Base-by-base conservation (phyloP, 2,113 vertebrate genomes). In the Pseudopipra pipra region DNA sequence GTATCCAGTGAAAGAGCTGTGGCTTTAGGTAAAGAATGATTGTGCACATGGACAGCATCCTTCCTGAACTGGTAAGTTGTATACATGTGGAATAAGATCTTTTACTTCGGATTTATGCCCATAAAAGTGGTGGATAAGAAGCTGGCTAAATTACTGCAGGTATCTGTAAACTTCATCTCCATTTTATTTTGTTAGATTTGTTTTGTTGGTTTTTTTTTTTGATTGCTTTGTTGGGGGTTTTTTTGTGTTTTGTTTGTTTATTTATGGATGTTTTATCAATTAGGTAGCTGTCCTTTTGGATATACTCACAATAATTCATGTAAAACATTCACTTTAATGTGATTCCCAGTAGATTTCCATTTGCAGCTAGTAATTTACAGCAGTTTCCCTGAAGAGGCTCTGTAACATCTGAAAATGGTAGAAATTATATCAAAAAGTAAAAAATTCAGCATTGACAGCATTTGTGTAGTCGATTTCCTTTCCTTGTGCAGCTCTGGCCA, bases 181-280 rank as follows among this genome's bases (percentile, higher is more conserved):
- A 2, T 70, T 75, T 17, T 47, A 51, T 58, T 58, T 82, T 35
- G 63, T 66, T 66, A 74, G 15, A 72, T 89, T 90, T 46, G 16
- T 11, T 63, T 63, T 28, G 25, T 41, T 41, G 37, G 18, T 4
- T 27, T 23, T 11, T 62, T 59, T 35, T 19, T 18, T 24, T 11
- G 35, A 6, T 39, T 37, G 12, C 25, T 51, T 27, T 27, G 24
- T 9, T 27, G 21, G 37, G 9, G 5, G 13, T 58, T 35, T 17
- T 59, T 61, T 3, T n/a, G 31, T 22, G 39, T 41, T 41, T 22
- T 14, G 14, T 33, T 35, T 61, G 16, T 39, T 61, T 92, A 74
- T 93, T 95, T 90, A 43, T 86, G 86, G 52, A 80, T 81, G 61
- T 83, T 95, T 90, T 92, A 43, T 86, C 52, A 33, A 4, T 95